Conservation (phyloP, 2,888 invertebrate genomes). For the Nomada goodeniana region DNA sequence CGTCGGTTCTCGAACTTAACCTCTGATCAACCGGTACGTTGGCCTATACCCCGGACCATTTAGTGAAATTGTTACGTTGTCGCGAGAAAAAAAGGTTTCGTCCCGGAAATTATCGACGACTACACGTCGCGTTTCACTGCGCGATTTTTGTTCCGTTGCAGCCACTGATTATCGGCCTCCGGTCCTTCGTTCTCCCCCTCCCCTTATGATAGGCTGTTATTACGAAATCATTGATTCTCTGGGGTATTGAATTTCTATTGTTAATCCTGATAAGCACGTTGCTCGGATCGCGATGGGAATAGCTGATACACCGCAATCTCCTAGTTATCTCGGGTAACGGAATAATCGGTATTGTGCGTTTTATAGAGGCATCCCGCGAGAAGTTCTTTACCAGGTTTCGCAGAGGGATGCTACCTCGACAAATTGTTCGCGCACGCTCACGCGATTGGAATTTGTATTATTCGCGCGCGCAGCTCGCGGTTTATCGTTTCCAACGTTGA, state of each 20-base stretch:
- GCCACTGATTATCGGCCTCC: constrained; percentile 28
- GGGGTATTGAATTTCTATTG: constrained; percentile 38
- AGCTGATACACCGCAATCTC: not conserved
- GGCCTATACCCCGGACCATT: not conserved
- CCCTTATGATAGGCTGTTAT: constrained; percentile 17
- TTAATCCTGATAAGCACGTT: constrained; percentile 1
- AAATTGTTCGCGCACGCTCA: not conserved
- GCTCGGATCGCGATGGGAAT: not conserved
- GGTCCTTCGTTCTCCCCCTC: not conserved
- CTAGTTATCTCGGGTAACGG: constrained; percentile 4
- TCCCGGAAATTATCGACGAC: constrained; percentile 12
- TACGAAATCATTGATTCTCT: constrained; percentile 16
- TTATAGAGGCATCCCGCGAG: not conserved
- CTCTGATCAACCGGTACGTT: constrained; percentile 35
- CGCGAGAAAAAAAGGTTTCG: constrained; percentile 17
- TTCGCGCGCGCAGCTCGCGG: not conserved
- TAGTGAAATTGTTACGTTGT: constrained; percentile 45
- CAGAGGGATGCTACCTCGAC: too few species aligned
- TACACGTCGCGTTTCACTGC: not conserved
- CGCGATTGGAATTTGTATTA: not conserved
- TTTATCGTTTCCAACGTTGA: not conserved
- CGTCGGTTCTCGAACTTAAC: constrained; percentile 23
- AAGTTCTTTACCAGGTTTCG: not conserved
- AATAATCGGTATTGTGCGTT: constrained; percentile 9
- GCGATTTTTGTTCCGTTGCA: not conserved